phyloP scores from a whole-genome alignment of 2,113 vertebrate genomes.

The Calypte anna region DNA sequence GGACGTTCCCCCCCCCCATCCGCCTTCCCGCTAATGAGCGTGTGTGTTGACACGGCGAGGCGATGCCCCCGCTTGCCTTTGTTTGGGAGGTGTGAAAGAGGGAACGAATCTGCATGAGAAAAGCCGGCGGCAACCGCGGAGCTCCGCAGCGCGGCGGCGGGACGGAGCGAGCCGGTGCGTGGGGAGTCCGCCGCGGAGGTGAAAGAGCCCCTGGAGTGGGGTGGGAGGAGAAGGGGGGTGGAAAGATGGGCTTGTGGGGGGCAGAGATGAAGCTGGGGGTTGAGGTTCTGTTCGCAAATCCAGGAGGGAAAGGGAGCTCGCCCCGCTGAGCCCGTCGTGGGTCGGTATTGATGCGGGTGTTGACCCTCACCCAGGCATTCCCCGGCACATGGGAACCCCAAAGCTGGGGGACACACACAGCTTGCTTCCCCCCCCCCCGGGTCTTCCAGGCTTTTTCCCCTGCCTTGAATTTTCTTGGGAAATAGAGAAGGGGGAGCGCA shows the following conservation, averaged over 20 bases:
- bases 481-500: neutral
- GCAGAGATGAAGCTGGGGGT: neutral
- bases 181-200: neutral
- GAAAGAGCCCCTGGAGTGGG: neutral
- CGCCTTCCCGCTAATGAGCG: conserved; percentile 72
- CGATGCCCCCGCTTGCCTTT: conserved; percentile 83
- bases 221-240: neutral
- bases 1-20: conserved; percentile 1
- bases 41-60: conserved; percentile 81
- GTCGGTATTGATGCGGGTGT: neutral
- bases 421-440: no score
- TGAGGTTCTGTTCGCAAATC: neutral
- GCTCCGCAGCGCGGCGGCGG: neutral
- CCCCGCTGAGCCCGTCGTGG: neutral
- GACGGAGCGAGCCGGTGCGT: conserved; percentile 32
- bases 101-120: conserved; percentile 69
- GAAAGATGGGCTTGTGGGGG: neutral
- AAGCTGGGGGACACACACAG: neutral
- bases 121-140: conserved; percentile 53
- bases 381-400: neutral
- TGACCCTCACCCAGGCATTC: no score
- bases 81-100: conserved; percentile 85
- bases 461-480: neutral
- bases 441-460: neutral
- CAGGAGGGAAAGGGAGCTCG: neutral